Conservation (phyloP, 1,140 invertebrate species). For the Cephus cinctus region DNA sequence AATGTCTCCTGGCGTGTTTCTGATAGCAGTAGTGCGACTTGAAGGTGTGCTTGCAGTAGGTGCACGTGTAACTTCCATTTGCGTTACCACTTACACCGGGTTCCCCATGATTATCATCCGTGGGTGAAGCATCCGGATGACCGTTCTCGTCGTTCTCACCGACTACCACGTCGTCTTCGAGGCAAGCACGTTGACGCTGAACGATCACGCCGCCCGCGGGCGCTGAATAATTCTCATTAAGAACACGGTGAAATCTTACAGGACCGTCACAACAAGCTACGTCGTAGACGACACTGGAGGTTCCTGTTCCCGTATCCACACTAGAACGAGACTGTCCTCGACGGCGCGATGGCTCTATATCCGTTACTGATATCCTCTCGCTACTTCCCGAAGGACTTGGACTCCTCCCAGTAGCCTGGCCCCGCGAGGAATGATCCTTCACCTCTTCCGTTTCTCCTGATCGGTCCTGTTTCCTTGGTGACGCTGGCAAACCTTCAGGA, state of each 20-base stretch:
- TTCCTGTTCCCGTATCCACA: slow-evolving; percentile 7
- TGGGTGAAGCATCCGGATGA: slow-evolving; percentile 12
- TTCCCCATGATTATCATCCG: slow-evolving; percentile 5
- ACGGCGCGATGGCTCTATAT: slow-evolving; percentile 1
- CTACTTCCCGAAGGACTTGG: background rate
- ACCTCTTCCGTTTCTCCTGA: too few relatives aligned
- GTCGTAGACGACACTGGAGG: slow-evolving; percentile 65
- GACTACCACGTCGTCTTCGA: slow-evolving; percentile 26
- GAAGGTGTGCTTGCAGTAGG: slow-evolving; percentile 78
- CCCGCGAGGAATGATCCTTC: background rate
- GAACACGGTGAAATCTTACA: slow-evolving; percentile 75
- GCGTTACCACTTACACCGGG: slow-evolving; percentile 13
- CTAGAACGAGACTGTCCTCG: slow-evolving; percentile 9
- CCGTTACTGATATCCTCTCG: slow-evolving; percentile 9
- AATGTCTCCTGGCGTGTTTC: slow-evolving; percentile 73
- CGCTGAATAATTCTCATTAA: slow-evolving; percentile 71
- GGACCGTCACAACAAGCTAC: slow-evolving; percentile 86
- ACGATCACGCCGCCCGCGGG: slow-evolving; percentile 30
- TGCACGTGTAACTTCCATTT: slow-evolving; percentile 66
- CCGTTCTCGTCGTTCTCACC: slow-evolving; percentile 43
- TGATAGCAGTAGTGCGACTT: slow-evolving; percentile 82
- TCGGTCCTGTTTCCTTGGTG: too few relatives aligned
- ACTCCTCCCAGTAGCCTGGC: background rate
- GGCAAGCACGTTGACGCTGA: slow-evolving; percentile 21
- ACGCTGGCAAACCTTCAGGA: too few relatives aligned